Percentiles rank a stretch among this genome's conserved stretches.
These are phyloP conservation scores for Sesia apiformis DNA, from an alignment of 2,888 invertebrate species.

Conservation along the genomic window DNA sequence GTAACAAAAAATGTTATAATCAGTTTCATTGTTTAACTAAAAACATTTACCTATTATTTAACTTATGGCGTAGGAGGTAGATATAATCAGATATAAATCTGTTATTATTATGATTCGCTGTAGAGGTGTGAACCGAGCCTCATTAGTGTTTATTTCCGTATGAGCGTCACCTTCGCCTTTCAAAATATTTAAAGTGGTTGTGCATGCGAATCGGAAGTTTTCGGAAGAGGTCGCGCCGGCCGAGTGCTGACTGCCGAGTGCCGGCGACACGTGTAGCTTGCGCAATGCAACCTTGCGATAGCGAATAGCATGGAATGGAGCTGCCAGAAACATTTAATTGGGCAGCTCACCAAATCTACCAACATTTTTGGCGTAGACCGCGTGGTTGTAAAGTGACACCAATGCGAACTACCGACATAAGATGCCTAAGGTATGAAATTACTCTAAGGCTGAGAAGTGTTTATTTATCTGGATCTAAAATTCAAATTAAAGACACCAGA, in stretches of 20 bases:
- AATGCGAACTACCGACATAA: too few relatives aligned
- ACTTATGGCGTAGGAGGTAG: too few relatives aligned
- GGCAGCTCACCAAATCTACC: constrained; percentile 1
- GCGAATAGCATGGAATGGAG: constrained; percentile 47
- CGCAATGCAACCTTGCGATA: constrained; percentile 63
- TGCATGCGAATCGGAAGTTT: constrained; percentile 71
- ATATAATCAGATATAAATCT: neutral
- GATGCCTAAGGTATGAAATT: too few relatives aligned
- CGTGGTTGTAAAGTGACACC: too few relatives aligned
- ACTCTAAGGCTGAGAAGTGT: too few relatives aligned
- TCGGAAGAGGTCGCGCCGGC: constrained; percentile 50
- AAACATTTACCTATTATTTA: too few relatives aligned
- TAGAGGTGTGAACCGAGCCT: neutral
- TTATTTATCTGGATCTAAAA: too few relatives aligned
- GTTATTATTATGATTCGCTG: neutral
- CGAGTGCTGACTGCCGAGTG: constrained; percentile 2
- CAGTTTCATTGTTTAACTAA: too few relatives aligned
- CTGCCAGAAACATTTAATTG: neutral
- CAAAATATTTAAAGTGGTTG: constrained; percentile 46
- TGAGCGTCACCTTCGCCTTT: constrained; percentile 49
- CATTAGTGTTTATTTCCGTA: constrained; percentile 35
- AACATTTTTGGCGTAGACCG: constrained; percentile 10
- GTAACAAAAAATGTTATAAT: too few relatives aligned
- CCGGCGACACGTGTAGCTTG: constrained; percentile 37
- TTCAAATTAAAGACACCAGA: too few relatives aligned